Evolutionary conservation across 2,888 invertebrate genomes (phyloP).

Genomic region (Dendrolimus pini): DNA sequence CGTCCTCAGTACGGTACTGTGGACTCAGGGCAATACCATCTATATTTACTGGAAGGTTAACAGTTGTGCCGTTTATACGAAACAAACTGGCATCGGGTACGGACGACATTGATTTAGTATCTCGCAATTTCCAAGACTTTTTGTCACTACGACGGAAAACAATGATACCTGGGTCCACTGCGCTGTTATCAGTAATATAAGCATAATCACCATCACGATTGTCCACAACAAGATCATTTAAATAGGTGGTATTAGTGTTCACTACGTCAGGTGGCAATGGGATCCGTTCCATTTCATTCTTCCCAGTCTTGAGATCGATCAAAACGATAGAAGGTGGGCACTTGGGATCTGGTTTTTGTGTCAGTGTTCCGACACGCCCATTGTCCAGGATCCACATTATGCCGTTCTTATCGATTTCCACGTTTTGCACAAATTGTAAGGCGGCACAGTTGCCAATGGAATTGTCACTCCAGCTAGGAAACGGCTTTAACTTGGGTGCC

Average conservation of each 20-base stretch:
- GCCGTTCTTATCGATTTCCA: slow-evolving; percentile 83
- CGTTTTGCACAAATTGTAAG: slow-evolving; percentile 84
- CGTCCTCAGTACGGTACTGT: slow-evolving; percentile 51
- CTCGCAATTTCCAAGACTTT: slow-evolving; percentile 83
- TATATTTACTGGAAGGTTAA: slow-evolving; percentile 78
- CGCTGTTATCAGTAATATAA: slow-evolving; percentile 84
- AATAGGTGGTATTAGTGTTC: slow-evolving; percentile 73
- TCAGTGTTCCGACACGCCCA: slow-evolving; percentile 79
- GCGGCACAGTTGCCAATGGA: slow-evolving; percentile 80
- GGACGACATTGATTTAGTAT: slow-evolving; percentile 79
- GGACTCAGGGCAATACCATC: slow-evolving; percentile 85
- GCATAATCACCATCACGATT: slow-evolving; percentile 82
- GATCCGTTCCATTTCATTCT: slow-evolving; percentile 74
- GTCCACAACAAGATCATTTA: slow-evolving; percentile 85
- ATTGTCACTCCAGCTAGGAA: slow-evolving; percentile 84
- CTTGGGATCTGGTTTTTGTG: slow-evolving; percentile 63
- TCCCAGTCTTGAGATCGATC: slow-evolving; percentile 79
- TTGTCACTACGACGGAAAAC: slow-evolving; percentile 81
- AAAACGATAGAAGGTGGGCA: slow-evolving; percentile 83
- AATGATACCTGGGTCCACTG: slow-evolving; percentile 82
- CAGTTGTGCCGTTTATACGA: slow-evolving; percentile 75
- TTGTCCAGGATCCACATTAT: slow-evolving; percentile 83
- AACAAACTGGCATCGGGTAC: slow-evolving; percentile 76
- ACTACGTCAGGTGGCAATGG: slow-evolving; percentile 79
- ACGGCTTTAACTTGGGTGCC: slow-evolving; percentile 79